Percentiles rank a stretch among this genome's conserved stretches.
phyloP scores from a whole-genome alignment of 2,888 invertebrate species.

The Habroteleia sp. region DNA sequence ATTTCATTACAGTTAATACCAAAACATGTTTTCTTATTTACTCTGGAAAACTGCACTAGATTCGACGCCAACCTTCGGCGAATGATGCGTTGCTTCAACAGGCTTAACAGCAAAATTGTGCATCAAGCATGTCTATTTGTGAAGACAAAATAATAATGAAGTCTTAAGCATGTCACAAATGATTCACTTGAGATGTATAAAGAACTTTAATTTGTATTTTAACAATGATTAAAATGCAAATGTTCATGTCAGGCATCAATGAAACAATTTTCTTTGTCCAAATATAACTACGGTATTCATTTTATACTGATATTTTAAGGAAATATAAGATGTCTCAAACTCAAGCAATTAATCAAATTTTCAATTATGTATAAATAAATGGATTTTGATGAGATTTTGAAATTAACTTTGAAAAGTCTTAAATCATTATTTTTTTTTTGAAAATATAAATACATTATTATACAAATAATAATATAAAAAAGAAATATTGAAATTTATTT shows the following conservation, averaged over 20 bases:
- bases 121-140: constrained; percentile 47
- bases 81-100: neutral
- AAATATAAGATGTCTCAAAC: constrained; percentile 17
- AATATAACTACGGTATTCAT: constrained; percentile 1
- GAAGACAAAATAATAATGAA: no score
- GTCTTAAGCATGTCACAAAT: constrained; percentile 7
- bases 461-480: no score
- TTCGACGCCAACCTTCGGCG: constrained; percentile 3
- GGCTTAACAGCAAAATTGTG: constrained; percentile 9
- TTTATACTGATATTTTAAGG: constrained; percentile 14
- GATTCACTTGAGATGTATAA: constrained; percentile 1
- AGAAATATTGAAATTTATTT: no score
- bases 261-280: constrained; percentile 6
- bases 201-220: constrained; percentile 12
- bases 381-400: no score
- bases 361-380: no score
- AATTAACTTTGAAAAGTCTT: no score
- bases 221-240: neutral
- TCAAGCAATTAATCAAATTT: neutral
- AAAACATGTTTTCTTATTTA: constrained; percentile 46
- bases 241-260: neutral
- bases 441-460: no score
- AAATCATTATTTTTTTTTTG: no score
- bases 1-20: constrained; percentile 3
- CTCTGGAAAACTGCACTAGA: constrained; percentile 5